Evolutionary conservation across 2,113 vertebrate genomes (phyloP), one percentile per base, ranked within the genome.

Genomic region (Loxodonta africana): DNA sequence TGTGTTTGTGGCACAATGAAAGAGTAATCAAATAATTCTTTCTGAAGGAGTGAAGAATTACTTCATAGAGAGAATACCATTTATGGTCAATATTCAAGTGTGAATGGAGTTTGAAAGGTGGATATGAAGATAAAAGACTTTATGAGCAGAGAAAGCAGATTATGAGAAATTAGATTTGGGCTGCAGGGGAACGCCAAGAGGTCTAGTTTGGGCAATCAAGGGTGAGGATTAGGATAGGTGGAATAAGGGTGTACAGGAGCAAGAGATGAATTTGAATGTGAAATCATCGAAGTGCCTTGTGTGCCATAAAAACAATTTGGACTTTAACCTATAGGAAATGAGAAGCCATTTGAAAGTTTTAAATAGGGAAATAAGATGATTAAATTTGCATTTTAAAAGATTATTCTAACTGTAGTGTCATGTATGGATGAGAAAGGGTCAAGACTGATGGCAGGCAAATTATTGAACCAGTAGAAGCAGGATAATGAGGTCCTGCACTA

Each of bases 341-440:
- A 94, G 91, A 96, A 97, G 53, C 84, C 77, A 90, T 97, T 95
- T 92, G 94, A 90, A 92, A 60, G 96, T 82, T 95, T 97, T 96
- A 95, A 92, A 92, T 73, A 94, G 85, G 62, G 83, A 97, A 97
- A 90, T 96, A 95, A 95, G 67, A 96, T 97, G 96, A 98, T 97
- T 98, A 97, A 90, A 97, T 97, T 97, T 97, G 94, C 96, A 97
- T 98, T 97, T 97, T 96, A 96, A 97, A 97, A 96, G 95, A 97
- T 97, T 96, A 87, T 77, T 95, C 6, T 80, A 80, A 73, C 90
- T 95, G 17, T 53, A 46, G 71, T 95, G 95, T 97, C 95, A 97
- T 95, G 90, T 97, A 85, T 95, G 92, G 95, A 97, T 97, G 96
- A 95, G 95, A 96, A 94, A 84, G 86, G 92, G 94, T 96, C 97